Percentiles rank a stretch among this genome's conserved stretches.
phyloP scores from a whole-genome alignment of 1,140 invertebrate genomes.

The Nixonia krombeini region DNA sequence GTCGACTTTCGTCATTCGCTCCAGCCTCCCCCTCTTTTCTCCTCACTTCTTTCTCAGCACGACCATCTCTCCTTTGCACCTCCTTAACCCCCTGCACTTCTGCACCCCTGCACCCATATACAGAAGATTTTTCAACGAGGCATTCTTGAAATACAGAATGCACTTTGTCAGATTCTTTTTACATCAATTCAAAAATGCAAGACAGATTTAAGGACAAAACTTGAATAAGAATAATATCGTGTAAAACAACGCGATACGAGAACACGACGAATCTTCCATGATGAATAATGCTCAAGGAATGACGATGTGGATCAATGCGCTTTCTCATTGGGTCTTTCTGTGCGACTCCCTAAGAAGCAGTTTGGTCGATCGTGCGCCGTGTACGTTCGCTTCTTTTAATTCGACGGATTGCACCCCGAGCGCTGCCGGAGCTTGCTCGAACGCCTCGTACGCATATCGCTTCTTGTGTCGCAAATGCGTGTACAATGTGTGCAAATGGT shows the following conservation, averaged over 20 bases:
- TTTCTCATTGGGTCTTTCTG: slow-evolving; percentile 20
- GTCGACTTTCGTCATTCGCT: background rate
- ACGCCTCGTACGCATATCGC: too few species aligned
- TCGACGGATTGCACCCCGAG: slow-evolving; percentile 20
- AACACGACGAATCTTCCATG: slow-evolving; percentile 10
- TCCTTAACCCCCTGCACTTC: background rate
- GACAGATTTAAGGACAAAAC: too few species aligned
- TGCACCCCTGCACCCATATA: background rate
- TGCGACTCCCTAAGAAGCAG: slow-evolving; percentile 18
- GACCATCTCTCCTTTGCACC: background rate
- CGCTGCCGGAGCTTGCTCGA: slow-evolving; percentile 5
- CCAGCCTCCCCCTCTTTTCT: slow-evolving; percentile 1
- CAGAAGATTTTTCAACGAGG: background rate
- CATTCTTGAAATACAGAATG: background rate
- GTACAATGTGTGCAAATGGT: slow-evolving; percentile 16
- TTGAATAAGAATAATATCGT: too few species aligned
- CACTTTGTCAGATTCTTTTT: background rate
- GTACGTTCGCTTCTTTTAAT: slow-evolving; percentile 4
- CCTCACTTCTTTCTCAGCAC: slow-evolving; percentile 1
- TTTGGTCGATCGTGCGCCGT: slow-evolving; percentile 6
- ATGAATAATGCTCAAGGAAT: slow-evolving; percentile 25
- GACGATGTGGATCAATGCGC: slow-evolving; percentile 26
- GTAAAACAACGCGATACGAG: slow-evolving; percentile 4
- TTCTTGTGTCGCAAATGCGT: slow-evolving; percentile 10
- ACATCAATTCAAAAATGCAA: slow-evolving; percentile 10